These are phyloP conservation scores for Palloptera scutellata DNA, from an alignment of 2,888 invertebrate genomes.

Conservation along the genomic window DNA sequence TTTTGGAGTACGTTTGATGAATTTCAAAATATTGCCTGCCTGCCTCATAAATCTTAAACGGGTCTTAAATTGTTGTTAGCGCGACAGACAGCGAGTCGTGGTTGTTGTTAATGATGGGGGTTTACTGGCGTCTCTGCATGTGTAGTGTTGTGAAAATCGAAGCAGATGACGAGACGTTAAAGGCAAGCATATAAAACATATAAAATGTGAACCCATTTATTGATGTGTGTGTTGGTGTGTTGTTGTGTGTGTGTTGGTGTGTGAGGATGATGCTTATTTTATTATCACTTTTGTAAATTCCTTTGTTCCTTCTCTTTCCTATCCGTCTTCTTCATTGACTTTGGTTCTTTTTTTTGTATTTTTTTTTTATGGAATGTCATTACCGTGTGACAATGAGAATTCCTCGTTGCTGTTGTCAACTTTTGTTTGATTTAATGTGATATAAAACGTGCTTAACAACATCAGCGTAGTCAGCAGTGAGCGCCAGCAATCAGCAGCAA, in stretches of 20 bases:
- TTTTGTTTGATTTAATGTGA: constrained; percentile 12
- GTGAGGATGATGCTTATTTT: constrained; percentile 18
- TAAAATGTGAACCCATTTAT: constrained; percentile 7
- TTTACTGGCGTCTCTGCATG: too few species aligned
- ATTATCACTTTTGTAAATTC: constrained; percentile 24
- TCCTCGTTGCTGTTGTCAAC: constrained; percentile 1
- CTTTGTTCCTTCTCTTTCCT: neutral
- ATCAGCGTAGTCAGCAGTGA: neutral
- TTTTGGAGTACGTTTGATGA: constrained; percentile 22
- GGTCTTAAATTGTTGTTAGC: neutral
- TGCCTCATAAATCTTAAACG: constrained; percentile 18
- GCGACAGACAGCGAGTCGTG: neutral
- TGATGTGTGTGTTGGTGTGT: neutral
- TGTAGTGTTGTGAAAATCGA: neutral
- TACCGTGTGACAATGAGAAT: neutral
- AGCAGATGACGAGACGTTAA: neutral
- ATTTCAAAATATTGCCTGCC: constrained; percentile 18
- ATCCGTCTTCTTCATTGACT: too few species aligned
- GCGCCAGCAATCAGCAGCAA: neutral
- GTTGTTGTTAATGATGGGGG: neutral
- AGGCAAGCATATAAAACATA: neutral
- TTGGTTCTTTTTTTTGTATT: too few species aligned
- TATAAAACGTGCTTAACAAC: neutral
- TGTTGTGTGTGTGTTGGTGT: neutral
- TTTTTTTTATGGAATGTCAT: constrained; percentile 16